These are phyloP conservation scores for Hipposideros armiger DNA, from an alignment of 2,113 vertebrate species.

Conservation along the genomic window DNA sequence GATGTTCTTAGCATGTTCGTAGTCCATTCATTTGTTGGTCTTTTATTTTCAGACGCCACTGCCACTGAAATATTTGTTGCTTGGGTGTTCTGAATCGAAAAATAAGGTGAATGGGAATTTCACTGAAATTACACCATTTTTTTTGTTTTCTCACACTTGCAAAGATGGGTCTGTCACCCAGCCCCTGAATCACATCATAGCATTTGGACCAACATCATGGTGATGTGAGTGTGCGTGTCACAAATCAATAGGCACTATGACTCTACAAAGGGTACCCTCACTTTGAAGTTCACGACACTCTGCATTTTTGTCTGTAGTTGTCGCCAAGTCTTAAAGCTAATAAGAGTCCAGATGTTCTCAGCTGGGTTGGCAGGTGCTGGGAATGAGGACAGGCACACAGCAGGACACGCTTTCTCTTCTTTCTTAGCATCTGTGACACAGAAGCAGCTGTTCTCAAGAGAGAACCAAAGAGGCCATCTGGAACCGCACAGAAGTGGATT, in stretches of 20 bases:
- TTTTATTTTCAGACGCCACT: background rate
- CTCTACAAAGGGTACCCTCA: background rate
- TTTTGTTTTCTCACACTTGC: background rate
- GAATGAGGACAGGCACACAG: background rate
- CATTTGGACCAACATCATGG: background rate
- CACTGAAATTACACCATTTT: background rate
- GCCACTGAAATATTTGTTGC: background rate
- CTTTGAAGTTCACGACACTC: background rate
- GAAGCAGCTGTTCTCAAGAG: background rate
- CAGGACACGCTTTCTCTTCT: background rate
- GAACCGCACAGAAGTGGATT: background rate
- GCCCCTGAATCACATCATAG: background rate
- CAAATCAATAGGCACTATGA: background rate
- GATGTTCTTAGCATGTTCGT: background rate
- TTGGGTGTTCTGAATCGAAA: background rate
- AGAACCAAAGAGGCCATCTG: background rate
- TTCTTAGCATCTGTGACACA: background rate
- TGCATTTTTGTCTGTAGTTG: background rate
- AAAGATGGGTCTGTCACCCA: background rate
- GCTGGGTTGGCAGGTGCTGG: background rate
- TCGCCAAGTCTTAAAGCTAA: background rate
- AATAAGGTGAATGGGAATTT: background rate
- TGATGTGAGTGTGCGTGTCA: background rate
- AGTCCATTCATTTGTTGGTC: fast-evolving
- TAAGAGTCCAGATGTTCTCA: background rate